Base-by-base conservation (phyloP, 2,888 invertebrate genomes). In the Chalcis sispes region DNA sequence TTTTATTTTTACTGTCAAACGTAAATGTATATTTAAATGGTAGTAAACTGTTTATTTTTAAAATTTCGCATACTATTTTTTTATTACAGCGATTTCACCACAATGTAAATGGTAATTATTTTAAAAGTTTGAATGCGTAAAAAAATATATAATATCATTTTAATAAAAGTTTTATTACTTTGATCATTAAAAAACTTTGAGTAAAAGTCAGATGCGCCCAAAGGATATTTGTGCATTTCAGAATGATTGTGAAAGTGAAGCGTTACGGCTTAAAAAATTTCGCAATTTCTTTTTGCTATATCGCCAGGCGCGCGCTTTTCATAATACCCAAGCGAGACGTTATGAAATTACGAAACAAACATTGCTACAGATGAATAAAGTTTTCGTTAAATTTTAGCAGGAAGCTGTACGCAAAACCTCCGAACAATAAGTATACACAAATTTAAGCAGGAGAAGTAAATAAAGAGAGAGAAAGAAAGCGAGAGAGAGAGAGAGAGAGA, bases 311-410 rank as follows among this genome's bases (percentile, higher is more conserved):
- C 46, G 20, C 25, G 4, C 18, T 27, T 18, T 13, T 23, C 25
- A 5, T 20, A 10, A 65, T 36, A 40, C 46, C 5, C 59, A 3
- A 1, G 29, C 42, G 15, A 18, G 25, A 58, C 20, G 48, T 36
- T 27, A 72, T 48, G 32, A 50, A 50, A 42, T 73, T 65, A 20
- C 59, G 65, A 66, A 73, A 73, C 59, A 23, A n/a, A 15, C 48
- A n/a, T 3, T 1, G 18, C 18, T 32, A 32, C 59, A 40, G 29
- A 42, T 18, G n/a, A n/a, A n/a, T n/a, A n/a, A 32, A 48, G 58
- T 69, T 58, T 69, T 69, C 58, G 58, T 61, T 52, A n/a, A 52
- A 50, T 59, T 70, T 70, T 50, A 70, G 48, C 36, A 70, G 59
- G 70, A 70, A 70, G 59, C 59, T 65, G 13, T n/a, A 15, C 15